Percentiles rank a stretch among this genome's conserved stretches.
phyloP scores from a whole-genome alignment of 2,797 vertebrate genomes.

The Falco naumanni region DNA sequence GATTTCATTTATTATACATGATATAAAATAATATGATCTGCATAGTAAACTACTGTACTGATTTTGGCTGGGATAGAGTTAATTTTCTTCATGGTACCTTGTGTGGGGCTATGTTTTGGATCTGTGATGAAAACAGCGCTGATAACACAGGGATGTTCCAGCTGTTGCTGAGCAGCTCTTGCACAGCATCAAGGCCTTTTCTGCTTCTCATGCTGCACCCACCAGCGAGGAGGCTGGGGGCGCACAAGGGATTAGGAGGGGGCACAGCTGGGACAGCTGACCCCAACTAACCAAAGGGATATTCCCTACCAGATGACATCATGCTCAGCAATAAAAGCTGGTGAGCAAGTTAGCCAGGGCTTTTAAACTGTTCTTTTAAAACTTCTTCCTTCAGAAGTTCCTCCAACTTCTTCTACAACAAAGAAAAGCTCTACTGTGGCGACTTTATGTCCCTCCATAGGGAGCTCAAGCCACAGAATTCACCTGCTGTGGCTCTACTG shows the following conservation, averaged over 20 bases:
- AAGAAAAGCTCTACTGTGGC: not conserved
- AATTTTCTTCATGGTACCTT: not conserved
- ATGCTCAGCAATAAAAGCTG: not conserved
- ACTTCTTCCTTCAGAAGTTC: not conserved
- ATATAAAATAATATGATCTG: not conserved
- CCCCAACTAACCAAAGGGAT: not conserved
- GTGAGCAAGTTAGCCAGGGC: not conserved
- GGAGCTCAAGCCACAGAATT: not conserved
- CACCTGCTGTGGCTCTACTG: not conserved
- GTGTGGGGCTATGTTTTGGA: not conserved
- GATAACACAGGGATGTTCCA: not conserved
- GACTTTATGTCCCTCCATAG: rapidly evolving
- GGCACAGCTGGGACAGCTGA: not conserved
- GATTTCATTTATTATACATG: not conserved
- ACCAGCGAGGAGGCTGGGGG: rapidly evolving
- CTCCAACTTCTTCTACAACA: not conserved
- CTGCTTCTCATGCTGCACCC: not conserved
- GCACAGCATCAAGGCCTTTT: not conserved
- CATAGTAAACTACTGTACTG: not conserved
- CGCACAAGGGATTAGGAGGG: not conserved
- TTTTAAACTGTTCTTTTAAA: not conserved
- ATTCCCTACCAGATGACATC: not conserved
- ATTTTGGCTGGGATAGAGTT: not conserved
- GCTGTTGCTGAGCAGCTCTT: not conserved
- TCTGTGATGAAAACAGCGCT: not conserved